These are phyloP conservation scores for Emydoidea blandingii DNA, from an alignment of 2,797 vertebrate genomes.

Conservation along the genomic window DNA sequence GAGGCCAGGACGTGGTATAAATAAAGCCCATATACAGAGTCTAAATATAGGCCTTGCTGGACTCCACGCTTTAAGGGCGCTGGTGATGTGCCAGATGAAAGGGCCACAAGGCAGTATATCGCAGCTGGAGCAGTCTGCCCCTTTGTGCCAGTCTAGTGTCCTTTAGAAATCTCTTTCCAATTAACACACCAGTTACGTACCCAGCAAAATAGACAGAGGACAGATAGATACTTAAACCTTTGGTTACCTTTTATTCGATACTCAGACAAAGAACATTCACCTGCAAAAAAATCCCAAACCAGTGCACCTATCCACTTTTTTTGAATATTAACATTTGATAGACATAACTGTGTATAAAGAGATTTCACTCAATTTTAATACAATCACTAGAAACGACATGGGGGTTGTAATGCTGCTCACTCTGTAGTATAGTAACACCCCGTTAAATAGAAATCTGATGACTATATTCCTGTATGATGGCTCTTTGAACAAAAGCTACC, in stretches of 20 bases:
- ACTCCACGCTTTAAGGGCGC: neutral
- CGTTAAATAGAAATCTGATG: neutral
- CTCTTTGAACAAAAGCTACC: neutral
- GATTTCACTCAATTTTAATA: neutral
- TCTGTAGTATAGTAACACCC: neutral
- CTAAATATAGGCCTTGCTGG: neutral
- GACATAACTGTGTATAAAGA: neutral
- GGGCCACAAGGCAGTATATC: neutral
- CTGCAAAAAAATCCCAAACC: neutral
- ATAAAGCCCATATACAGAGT: neutral
- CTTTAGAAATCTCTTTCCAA: neutral
- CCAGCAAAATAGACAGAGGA: neutral
- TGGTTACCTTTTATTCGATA: neutral
- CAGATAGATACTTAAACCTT: neutral
- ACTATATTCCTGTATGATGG: neutral
- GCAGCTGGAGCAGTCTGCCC: neutral
- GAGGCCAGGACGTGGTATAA: neutral
- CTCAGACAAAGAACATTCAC: neutral
- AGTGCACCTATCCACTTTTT: neutral
- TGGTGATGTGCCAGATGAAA: neutral
- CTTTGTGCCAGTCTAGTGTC: neutral
- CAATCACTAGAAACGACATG: neutral
- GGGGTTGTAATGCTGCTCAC: neutral
- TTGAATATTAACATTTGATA: neutral
- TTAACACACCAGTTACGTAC: neutral